Evolutionary conservation across 2,888 invertebrate genomes (phyloP).

Genomic region (Junonia oenone): DNA sequence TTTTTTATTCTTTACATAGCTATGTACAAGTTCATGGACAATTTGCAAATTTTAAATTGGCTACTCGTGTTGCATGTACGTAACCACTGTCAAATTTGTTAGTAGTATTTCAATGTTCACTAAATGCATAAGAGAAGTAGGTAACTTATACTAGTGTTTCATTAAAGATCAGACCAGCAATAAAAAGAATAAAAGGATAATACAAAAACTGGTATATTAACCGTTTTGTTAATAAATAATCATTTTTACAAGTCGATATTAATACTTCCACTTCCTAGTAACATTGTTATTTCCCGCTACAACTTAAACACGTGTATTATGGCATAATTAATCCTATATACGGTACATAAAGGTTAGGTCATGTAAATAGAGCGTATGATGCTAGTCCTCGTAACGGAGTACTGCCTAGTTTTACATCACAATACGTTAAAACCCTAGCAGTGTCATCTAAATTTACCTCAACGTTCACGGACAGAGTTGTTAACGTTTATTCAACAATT

Average conservation of each 20-base stretch:
- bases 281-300: not conserved
- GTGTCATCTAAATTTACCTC: slow-evolving; percentile 22
- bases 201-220: not conserved
- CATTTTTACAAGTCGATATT: not conserved
- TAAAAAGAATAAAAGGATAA: not conserved
- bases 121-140: too few species aligned
- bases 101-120: not conserved
- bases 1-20: slow-evolving; percentile 20
- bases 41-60: slow-evolving; percentile 7
- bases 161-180: too few species aligned
- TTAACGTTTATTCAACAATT: slow-evolving; percentile 19
- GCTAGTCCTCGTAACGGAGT: slow-evolving; percentile 6
- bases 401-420: slow-evolving; percentile 8
- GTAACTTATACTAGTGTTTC: too few species aligned
- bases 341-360: slow-evolving; percentile 10
- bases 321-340: slow-evolving; percentile 2
- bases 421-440: slow-evolving; percentile 15
- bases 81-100: not conserved
- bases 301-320: not conserved
- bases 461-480: slow-evolving; percentile 23
- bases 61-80: not conserved
- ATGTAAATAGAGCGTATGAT: slow-evolving; percentile 1
- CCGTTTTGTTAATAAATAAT: not conserved
- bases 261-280: not conserved
- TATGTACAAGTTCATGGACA: slow-evolving; percentile 22